Base-by-base conservation (phyloP, 2,797 vertebrate species). In the Distichodus sexfasciatus region DNA sequence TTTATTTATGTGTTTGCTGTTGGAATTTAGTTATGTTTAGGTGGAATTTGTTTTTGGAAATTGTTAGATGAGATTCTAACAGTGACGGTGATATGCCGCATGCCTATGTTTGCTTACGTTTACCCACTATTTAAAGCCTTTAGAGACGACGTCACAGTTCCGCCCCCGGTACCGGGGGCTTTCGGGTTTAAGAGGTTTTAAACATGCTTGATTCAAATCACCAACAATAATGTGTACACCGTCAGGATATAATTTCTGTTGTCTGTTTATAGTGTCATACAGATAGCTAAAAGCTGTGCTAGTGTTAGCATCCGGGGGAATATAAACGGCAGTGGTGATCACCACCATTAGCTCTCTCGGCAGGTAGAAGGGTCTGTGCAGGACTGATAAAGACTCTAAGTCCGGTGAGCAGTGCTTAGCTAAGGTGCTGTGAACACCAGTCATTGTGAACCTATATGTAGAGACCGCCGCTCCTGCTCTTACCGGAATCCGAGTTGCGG, bases 401-500 rank as follows among this genome's bases (percentile, higher is more conserved):
- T 50, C 53, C n/a, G 43, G 44, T 12, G 53, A 72, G 31, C 44
- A 66, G 17, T 72, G 33, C 2, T 6, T 66, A 31, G 38, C 23
- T 41, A 43, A 65, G n/a, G 60, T 66, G 19, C 3, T 58, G 33
- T 0, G 14, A 48, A 15, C 24, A 66, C 35, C 47, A 44, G 64
- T 44, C 28, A 14, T 62, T 54, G 4, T 3, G 33, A 35, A 35
- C 11, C 6, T 35, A 54, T 3, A 66, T 35, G 11, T 35, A 60
- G 5, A 61, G 26, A 7, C 54, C 55, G 17, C 54, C 54, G 8
- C 62, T 53, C 47, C 15, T 72, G 51, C 29, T 66, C 9, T 72
- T 66, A 72, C 41, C 17, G n/a, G 62, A 66, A 38, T 35, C 43
- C 21, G 6, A 2, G 15, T 40, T 59, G 1, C n/a, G 0, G 28